These are phyloP conservation scores for Drosophila prosaltans DNA, from an alignment of 1,140 invertebrate species.

Conservation along the genomic window DNA sequence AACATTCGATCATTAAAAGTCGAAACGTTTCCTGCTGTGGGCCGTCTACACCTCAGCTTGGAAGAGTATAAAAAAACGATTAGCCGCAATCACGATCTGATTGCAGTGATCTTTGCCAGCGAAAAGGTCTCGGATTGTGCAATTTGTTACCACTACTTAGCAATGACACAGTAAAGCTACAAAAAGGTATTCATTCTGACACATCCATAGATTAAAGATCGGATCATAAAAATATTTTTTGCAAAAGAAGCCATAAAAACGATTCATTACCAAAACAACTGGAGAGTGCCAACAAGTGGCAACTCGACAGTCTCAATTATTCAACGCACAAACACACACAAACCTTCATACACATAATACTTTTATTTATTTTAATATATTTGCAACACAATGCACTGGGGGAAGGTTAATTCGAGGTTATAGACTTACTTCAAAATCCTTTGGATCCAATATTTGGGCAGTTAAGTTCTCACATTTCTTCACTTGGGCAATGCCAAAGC, in stretches of 20 bases:
- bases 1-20: background rate
- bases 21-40: no score
- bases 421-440: constrained; percentile 87
- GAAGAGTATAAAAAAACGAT: constrained; percentile 36
- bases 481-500: constrained; percentile 90
- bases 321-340: background rate
- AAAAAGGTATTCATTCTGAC: constrained; percentile 7
- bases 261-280: constrained; percentile 10
- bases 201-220: constrained; percentile 4
- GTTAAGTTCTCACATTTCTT: constrained; percentile 86
- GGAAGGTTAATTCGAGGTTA: constrained; percentile 65
- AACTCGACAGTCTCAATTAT: constrained; percentile 18
- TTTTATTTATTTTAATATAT: background rate
- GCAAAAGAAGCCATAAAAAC: constrained; percentile 50
- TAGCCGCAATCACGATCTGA: constrained; percentile 23
- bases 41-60: background rate
- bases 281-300: background rate
- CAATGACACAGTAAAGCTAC: constrained; percentile 6
- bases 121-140: constrained; percentile 38
- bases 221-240: constrained; percentile 15
- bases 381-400: constrained; percentile 32
- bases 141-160: constrained; percentile 28
- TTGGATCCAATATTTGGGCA: constrained; percentile 85
- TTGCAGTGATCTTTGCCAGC: constrained; percentile 23
- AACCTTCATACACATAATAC: background rate